These are phyloP conservation scores for Cordilura impudica DNA, from an alignment of 2,888 invertebrate species.

Conservation along the genomic window DNA sequence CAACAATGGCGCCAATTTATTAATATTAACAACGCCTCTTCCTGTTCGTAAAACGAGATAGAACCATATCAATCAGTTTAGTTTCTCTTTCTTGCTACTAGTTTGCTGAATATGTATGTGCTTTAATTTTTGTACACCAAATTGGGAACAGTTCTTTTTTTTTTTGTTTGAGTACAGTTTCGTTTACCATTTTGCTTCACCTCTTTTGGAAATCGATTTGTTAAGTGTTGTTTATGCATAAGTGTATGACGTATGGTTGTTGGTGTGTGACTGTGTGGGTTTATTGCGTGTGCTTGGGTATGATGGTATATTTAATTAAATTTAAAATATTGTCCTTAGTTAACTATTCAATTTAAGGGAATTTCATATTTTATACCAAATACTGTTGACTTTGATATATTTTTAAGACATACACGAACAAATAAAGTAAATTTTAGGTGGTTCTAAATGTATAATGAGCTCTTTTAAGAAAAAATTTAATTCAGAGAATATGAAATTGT, in stretches of 20 bases:
- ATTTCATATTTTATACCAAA: constrained; percentile 46
- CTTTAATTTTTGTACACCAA: not conserved
- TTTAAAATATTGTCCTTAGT: constrained; percentile 61
- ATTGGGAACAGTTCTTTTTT: constrained; percentile 42
- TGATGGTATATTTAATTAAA: constrained; percentile 54
- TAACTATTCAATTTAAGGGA: constrained; percentile 61
- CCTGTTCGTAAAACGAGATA: constrained; percentile 6
- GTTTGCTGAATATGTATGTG: not conserved
- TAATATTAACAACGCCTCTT: constrained; percentile 53
- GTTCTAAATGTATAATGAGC: not conserved
- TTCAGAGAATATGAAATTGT: not conserved
- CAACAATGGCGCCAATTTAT: constrained; percentile 50
- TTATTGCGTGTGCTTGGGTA: constrained; percentile 14
- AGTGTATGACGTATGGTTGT: not conserved
- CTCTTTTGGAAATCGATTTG: constrained; percentile 8
- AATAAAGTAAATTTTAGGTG: no score
- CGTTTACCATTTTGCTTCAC: not conserved
- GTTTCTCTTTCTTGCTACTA: constrained; percentile 20
- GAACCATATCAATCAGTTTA: not conserved
- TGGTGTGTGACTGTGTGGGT: constrained; percentile 4
- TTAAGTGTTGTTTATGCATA: not conserved
- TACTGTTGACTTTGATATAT: constrained; percentile 14
- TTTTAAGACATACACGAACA: not conserved
- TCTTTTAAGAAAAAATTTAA: not conserved
- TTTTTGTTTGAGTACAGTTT: constrained; percentile 29